Percentiles rank a stretch among this genome's conserved stretches.
Evolutionary conservation across 2,888 invertebrate genomes (phyloP).

Genomic region (Griposia aprilina): DNA sequence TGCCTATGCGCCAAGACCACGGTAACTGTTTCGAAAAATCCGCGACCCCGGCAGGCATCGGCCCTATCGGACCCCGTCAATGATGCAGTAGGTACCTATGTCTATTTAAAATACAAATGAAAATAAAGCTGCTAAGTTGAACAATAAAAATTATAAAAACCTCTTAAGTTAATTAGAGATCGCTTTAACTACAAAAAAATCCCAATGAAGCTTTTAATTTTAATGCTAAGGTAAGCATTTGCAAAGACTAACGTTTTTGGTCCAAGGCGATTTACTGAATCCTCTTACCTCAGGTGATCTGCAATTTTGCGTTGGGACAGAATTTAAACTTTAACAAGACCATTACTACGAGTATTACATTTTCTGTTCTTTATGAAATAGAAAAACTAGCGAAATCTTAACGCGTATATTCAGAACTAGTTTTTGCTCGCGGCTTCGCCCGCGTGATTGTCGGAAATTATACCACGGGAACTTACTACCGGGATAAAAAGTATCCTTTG

Average conservation of each 20-base stretch:
- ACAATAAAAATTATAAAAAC: neutral
- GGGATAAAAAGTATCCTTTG: neutral
- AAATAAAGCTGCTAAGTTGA: neutral
- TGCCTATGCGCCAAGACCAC: too few relatives aligned
- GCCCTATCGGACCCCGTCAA: too few relatives aligned
- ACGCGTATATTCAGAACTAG: neutral
- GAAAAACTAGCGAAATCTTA: neutral
- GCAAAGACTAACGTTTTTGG: conserved; percentile 33
- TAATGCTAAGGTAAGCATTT: conserved; percentile 38
- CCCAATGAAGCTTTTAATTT: conserved; percentile 13
- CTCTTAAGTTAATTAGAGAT: neutral
- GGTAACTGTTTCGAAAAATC: too few relatives aligned
- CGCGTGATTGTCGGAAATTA: neutral
- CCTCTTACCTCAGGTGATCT: conserved; percentile 28
- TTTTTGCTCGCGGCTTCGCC: neutral
- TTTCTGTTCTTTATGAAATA: conserved; percentile 5
- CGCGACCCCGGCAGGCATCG: too few relatives aligned
- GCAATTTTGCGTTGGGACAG: conserved; percentile 22
- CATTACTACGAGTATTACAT: conserved; percentile 11
- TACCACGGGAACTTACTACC: neutral
- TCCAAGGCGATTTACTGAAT: conserved; percentile 39
- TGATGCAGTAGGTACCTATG: too few relatives aligned
- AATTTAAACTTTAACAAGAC: conserved; percentile 10
- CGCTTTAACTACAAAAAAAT: conserved; percentile 4
- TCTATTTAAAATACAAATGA: neutral